phyloP scores from a whole-genome alignment of 2,888 invertebrate genomes.

The Tenodera sinensis region DNA sequence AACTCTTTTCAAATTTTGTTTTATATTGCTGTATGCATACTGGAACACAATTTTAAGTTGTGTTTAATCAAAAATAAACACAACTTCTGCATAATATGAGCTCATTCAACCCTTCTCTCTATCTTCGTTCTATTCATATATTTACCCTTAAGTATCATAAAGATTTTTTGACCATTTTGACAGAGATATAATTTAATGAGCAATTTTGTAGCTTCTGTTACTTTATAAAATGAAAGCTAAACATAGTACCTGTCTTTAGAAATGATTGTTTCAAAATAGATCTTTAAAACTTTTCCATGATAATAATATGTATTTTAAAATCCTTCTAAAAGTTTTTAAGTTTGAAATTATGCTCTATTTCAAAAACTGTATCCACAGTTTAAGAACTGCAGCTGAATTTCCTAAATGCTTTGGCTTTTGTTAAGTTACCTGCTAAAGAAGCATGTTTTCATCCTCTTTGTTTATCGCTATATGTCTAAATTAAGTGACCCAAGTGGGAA shows the following conservation, averaged over 20 bases:
- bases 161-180: neutral
- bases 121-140: too few relatives aligned
- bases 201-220: neutral
- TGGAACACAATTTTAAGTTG: neutral
- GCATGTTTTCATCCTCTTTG: neutral
- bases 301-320: neutral
- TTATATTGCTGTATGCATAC: neutral
- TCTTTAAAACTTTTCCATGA: neutral
- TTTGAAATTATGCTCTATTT: neutral
- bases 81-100: neutral
- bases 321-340: neutral
- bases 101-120: neutral
- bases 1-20: neutral
- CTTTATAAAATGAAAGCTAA: neutral
- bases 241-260: neutral
- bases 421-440: neutral
- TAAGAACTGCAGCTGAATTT: neutral
- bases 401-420: neutral
- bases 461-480: neutral
- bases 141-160: too few relatives aligned
- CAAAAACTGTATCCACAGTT: neutral
- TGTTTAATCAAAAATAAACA: neutral
- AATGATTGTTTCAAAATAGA: neutral
- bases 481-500: neutral
- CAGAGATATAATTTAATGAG: neutral